phyloP scores from a whole-genome alignment of 2,888 invertebrate genomes.

The Trachelus troglodyta region DNA sequence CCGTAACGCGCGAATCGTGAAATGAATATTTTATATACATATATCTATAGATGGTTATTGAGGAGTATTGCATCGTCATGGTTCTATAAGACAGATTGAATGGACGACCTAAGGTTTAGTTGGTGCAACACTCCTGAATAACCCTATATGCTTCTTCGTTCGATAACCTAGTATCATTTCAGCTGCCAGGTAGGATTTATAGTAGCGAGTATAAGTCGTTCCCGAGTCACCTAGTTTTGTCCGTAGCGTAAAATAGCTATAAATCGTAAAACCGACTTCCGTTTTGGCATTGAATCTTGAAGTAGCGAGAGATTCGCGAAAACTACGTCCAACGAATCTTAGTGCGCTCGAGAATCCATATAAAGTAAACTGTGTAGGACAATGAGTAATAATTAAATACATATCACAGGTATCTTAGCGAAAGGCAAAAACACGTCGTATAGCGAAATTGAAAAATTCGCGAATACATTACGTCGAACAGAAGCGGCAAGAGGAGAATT shows the following conservation, averaged over 20 bases:
- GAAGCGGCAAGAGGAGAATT: constrained; percentile 81
- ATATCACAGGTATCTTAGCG: background rate
- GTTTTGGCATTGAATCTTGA: constrained; percentile 35
- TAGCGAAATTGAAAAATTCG: background rate
- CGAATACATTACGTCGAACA: constrained; percentile 71
- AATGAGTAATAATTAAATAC: no score
- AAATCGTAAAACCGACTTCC: constrained; percentile 32
- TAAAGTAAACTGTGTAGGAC: background rate
- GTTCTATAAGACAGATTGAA: background rate
- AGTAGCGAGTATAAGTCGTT: constrained; percentile 28
- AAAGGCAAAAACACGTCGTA: background rate
- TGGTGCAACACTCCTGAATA: background rate
- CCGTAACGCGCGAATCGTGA: background rate
- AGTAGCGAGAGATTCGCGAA: background rate
- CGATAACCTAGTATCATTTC: background rate
- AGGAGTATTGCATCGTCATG: background rate
- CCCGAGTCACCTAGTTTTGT: constrained; percentile 36
- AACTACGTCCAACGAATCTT: background rate
- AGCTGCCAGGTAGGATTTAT: background rate
- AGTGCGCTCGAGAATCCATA: background rate
- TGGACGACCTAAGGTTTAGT: background rate
- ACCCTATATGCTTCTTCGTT: background rate
- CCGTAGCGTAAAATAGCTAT: constrained; percentile 36
- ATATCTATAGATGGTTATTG: background rate
- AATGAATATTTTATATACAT: background rate